Percentiles rank a stretch among this genome's conserved stretches.
Conservation (phyloP, 2,797 vertebrate genomes). For the Muscicapa striata region DNA sequence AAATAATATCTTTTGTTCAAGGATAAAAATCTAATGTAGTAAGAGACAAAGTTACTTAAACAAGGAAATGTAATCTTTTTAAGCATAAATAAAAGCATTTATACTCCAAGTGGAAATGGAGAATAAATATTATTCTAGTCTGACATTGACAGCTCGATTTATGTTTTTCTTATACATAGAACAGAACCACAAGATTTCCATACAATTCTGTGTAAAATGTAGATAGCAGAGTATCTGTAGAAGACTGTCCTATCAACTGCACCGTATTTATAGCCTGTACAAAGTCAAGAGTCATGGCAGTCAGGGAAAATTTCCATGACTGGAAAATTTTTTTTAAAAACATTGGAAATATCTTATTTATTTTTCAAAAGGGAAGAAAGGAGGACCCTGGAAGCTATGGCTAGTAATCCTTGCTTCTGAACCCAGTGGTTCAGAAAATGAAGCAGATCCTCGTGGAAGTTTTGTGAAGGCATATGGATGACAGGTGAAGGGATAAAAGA, state of each 20-base stretch:
- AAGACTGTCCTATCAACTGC: background rate
- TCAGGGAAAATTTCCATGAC: background rate
- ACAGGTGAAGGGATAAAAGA: background rate
- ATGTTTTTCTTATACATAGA: background rate
- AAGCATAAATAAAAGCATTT: background rate
- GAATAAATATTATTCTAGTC: background rate
- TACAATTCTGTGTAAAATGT: background rate
- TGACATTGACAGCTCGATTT: background rate
- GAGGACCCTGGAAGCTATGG: background rate
- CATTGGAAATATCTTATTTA: background rate
- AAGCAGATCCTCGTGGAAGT: background rate
- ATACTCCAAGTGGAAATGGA: background rate
- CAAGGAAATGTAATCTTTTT: background rate
- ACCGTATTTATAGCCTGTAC: background rate
- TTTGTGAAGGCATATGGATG: background rate
- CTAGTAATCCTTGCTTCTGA: background rate
- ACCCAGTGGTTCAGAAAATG: background rate
- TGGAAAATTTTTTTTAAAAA: background rate
- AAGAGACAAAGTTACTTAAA: background rate
- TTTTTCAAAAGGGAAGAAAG: background rate
- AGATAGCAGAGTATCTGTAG: background rate
- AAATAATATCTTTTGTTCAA: background rate
- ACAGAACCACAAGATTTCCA: background rate
- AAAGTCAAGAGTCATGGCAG: background rate
- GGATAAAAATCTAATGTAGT: background rate